Conservation (phyloP, 2,888 invertebrate genomes). For the Lasioglossum pauxillum region DNA sequence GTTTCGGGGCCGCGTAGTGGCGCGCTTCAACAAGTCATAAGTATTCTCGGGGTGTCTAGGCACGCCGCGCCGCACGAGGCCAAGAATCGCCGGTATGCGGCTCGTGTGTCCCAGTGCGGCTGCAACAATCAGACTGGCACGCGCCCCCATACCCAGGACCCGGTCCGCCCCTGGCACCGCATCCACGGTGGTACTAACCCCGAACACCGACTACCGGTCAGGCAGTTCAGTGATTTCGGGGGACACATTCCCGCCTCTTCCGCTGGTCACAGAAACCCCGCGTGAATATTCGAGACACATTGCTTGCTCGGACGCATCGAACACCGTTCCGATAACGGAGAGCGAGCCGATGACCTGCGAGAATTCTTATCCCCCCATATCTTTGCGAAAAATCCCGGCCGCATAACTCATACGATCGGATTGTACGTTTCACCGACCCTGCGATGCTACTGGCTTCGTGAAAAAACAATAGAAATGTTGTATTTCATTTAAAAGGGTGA, state of each 20-base stretch:
- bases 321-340: background rate
- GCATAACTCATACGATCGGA: background rate
- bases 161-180: constrained; percentile 34
- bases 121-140: constrained; percentile 77
- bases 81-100: constrained; percentile 78
- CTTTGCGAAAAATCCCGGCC: background rate
- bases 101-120: constrained; percentile 74
- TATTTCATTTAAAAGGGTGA: too few relatives aligned
- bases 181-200: constrained; percentile 56
- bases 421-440: too few relatives aligned
- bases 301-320: background rate
- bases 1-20: background rate
- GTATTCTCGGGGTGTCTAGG: constrained; percentile 74
- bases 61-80: constrained; percentile 72
- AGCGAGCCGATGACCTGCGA: background rate
- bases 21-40: constrained; percentile 63
- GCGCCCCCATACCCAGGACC: constrained; percentile 67
- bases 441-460: too few relatives aligned
- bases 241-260: constrained; percentile 48
- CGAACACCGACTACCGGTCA: constrained; percentile 39
- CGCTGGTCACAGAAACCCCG: background rate
- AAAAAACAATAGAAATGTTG: too few relatives aligned
- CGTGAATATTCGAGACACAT: constrained; percentile 35
- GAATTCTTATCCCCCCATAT: background rate
- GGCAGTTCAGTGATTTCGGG: constrained; percentile 49